A percentile compares a stretch with the other conserved stretches of the same genome.
phyloP scores from a whole-genome alignment of 2,113 vertebrate genomes.

The Labeo catla region DNA sequence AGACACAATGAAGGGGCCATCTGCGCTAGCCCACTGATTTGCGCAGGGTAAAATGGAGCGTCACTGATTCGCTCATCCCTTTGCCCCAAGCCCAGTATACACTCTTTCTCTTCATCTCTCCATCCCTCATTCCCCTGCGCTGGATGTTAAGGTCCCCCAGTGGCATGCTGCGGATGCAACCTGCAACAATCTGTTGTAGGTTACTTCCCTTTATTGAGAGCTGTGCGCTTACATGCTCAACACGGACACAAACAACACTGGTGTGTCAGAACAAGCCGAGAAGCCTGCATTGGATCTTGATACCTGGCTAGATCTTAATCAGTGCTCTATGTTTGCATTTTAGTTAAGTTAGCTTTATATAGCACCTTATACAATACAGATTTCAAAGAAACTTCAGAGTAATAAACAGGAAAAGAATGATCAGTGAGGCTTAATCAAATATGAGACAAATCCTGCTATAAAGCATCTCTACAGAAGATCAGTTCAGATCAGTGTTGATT shows the following conservation, averaged over 20 bases:
- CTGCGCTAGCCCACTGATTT: constrained; percentile 45
- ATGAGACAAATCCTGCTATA: too few relatives aligned
- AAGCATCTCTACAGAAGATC: too few relatives aligned
- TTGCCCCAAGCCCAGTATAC: constrained; percentile 34
- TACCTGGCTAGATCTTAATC: not conserved
- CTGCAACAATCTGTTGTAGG: constrained; percentile 13
- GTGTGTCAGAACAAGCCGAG: not conserved
- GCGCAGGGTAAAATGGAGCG: constrained; percentile 48
- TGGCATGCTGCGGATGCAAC: constrained; percentile 28
- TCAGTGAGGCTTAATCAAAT: not conserved
- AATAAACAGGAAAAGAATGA: not conserved
- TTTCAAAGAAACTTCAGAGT: not conserved
- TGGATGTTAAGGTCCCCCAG: constrained; percentile 26
- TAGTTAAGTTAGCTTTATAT: not conserved
- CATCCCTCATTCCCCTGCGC: constrained; percentile 1
- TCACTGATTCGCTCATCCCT: constrained; percentile 45
- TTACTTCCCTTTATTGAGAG: constrained; percentile 7
- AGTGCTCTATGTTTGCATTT: not conserved
- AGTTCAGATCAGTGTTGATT: too few relatives aligned
- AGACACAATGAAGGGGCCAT: constrained; percentile 48
- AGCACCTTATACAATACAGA: not conserved
- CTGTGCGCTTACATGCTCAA: not conserved
- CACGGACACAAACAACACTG: not conserved
- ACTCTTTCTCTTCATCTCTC: constrained; percentile 23
- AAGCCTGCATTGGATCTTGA: not conserved